These are phyloP conservation scores for Erpetoichthys calabaricus DNA, from an alignment of 2,797 vertebrate species.

Conservation along the genomic window DNA sequence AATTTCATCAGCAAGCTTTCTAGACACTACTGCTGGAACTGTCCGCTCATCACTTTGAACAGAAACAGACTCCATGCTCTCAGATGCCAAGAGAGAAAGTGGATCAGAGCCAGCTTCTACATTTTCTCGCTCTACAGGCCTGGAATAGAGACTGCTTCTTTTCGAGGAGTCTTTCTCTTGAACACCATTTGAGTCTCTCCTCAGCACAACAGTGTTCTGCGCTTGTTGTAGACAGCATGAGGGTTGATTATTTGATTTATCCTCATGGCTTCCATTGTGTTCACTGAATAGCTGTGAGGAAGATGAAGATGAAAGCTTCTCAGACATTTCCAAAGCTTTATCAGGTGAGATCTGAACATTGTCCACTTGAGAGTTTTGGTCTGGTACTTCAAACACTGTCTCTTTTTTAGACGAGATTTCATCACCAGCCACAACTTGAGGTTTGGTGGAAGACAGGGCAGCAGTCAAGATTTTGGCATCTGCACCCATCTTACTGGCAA, in stretches of 20 bases:
- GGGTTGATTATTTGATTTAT: constrained; percentile 20
- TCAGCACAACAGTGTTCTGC: constrained; percentile 13
- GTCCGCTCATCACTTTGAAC: constrained; percentile 57
- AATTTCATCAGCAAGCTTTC: constrained; percentile 91
- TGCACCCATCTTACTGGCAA: constrained; percentile 81
- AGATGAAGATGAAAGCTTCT: constrained; percentile 19
- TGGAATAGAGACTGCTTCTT: constrained; percentile 46
- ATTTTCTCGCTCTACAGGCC: constrained; percentile 65
- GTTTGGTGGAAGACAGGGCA: constrained; percentile 53
- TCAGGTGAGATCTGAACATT: constrained; percentile 13
- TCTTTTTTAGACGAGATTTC: constrained; percentile 14
- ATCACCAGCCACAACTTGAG: constrained; percentile 23
- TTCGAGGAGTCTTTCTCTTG: constrained; percentile 29
- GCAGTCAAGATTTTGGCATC: constrained; percentile 86
- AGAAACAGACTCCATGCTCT: constrained; percentile 42
- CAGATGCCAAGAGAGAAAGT: constrained; percentile 73
- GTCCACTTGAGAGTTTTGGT: constrained; percentile 8
- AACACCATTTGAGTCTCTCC: constrained; percentile 14
- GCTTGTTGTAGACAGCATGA: constrained; percentile 7
- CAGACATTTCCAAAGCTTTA: constrained; percentile 27
- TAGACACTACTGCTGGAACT: constrained; percentile 62
- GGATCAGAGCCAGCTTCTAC: constrained; percentile 82
- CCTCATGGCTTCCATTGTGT: constrained; percentile 20
- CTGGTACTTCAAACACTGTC: constrained; percentile 42
- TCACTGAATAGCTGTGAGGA: constrained; percentile 34